Percentiles rank a stretch among this genome's conserved stretches.
These are phyloP conservation scores for Timema podura DNA, from an alignment of 2,888 invertebrate genomes.

Conservation along the genomic window DNA sequence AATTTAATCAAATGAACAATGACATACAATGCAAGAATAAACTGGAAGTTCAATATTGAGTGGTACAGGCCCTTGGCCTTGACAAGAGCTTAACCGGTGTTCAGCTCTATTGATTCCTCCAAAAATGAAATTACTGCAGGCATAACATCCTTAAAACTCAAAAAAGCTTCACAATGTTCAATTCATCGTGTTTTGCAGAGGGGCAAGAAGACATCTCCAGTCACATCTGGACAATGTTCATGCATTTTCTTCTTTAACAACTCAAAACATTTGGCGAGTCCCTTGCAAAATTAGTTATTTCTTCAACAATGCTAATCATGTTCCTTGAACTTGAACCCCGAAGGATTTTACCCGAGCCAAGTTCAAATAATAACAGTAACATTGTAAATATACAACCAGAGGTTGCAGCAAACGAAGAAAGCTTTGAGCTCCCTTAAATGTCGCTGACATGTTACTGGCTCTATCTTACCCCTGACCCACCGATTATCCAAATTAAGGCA, in stretches of 20 bases:
- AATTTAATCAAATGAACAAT: neutral
- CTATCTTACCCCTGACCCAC: conserved; percentile 1
- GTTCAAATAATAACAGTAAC: too few species aligned
- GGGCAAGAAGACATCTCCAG: conserved; percentile 2
- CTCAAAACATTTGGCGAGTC: neutral
- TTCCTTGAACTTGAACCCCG: neutral
- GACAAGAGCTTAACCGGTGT: neutral
- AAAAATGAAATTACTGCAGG: neutral
- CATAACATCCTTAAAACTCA: neutral
- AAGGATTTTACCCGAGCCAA: too few species aligned
- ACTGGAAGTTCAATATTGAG: neutral
- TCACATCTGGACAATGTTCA: neutral
- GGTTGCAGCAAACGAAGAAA: too few species aligned
- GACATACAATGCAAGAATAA: neutral
- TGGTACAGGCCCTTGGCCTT: neutral
- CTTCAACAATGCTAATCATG: neutral
- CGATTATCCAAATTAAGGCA: neutral
- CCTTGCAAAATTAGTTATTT: neutral
- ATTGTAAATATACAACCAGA: too few species aligned
- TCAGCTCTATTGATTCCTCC: neutral
- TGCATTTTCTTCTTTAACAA: conserved; percentile 11
- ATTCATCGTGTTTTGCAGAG: neutral
- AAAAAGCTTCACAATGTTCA: neutral
- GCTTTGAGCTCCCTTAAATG: neutral
- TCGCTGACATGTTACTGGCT: neutral